Base-by-base conservation (phyloP, 2,888 invertebrate genomes). In the Parochlus steinenii region DNA sequence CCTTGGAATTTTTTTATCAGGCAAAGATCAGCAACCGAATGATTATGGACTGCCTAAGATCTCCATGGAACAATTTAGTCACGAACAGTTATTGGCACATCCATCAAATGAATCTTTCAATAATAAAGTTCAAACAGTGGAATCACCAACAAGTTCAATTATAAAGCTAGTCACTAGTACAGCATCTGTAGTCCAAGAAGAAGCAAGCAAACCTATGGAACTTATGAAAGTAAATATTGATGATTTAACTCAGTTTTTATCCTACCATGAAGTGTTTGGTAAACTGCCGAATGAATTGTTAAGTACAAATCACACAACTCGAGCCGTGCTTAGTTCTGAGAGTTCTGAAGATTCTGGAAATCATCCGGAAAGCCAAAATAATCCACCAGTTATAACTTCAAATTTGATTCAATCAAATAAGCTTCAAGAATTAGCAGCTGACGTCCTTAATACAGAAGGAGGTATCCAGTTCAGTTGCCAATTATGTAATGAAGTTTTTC, bases 401-500 rank as follows among this genome's bases (percentile, higher is more conserved):
- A 50, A 52, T 20, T 54, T 54, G 43, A 52, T 71, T 3, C 69
- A 69, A 41, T 61, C 65, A 4, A 62, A 63, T n/a, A 58, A 69
- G 44, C 56, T 65, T 5, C 72, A 70, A 35, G 63, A 67, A 11
- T 54, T 54, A 41, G 55, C 54, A 32, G 54, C 56, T 25, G 64
- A 62, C 27, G 72, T 70, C 4, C 72, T 77, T 3, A 63, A 69
- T 3, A 65, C 69, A 3, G 61, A 65, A 11, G 61, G 61, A 18
- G 74, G 73, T 14, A 69, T 69, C n/a, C 34, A 22, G 39, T 23
- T 37, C 39, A 15, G 42, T 41, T 10, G 53, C 53, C 42, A 82
- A 85, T 54, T 85, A 40, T 85, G 85, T 48, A 80, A 81, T 33
- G 83, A 85, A 61, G 76, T 80, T 61, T 85, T 85, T 58, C 81